phyloP scores from a whole-genome alignment of 2,113 vertebrate species.

The Equus quagga region DNA sequence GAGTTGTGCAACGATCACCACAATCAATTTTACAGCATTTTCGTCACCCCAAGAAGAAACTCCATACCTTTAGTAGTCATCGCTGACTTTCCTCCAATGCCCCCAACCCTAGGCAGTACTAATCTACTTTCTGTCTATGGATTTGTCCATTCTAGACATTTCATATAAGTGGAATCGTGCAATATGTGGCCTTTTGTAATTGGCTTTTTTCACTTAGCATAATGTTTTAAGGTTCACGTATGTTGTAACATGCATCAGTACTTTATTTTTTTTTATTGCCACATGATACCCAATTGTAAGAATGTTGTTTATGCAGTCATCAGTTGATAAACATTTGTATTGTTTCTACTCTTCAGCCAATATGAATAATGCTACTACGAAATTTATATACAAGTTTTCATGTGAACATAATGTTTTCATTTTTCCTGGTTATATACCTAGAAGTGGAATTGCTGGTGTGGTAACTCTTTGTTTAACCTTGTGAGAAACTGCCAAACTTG shows the following conservation, averaged over 20 bases:
- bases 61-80: neutral
- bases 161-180: neutral
- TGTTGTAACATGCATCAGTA: neutral
- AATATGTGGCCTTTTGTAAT: neutral
- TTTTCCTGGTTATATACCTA: neutral
- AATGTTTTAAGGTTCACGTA: neutral
- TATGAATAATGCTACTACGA: neutral
- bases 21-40: neutral
- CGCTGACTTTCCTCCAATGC: neutral
- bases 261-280: constrained; percentile 47
- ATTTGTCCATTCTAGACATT: neutral
- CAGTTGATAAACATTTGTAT: neutral
- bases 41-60: constrained; percentile 20
- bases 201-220: constrained; percentile 14
- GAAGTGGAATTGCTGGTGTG: neutral
- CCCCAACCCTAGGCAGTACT: neutral
- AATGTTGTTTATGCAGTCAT: constrained; percentile 26
- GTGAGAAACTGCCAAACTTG: neutral
- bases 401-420: neutral
- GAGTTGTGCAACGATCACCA: neutral
- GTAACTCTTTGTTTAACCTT: constrained; percentile 33
- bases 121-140: neutral
- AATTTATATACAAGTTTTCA: neutral
- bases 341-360: constrained; percentile 26
- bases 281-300: neutral